A percentile compares a stretch with the other conserved stretches of the same genome.
Conservation (phyloP, 2,797 vertebrate species). For the Macropus fuliginosus region DNA sequence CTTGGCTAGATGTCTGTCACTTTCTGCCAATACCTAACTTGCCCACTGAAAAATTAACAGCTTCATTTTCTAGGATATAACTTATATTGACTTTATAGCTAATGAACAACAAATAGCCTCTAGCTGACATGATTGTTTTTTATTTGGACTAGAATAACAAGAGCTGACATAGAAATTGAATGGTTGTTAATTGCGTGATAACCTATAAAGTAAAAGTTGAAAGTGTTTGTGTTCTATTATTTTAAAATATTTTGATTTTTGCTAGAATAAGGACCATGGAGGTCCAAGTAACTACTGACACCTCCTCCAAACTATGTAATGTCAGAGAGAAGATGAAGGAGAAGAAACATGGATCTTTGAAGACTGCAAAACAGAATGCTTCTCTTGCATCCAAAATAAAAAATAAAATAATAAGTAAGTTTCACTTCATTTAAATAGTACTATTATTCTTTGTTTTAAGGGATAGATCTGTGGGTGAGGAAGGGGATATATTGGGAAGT, state of each 20-base stretch:
- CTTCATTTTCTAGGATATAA: not conserved
- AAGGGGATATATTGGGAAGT: not conserved
- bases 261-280: not conserved
- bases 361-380: not conserved
- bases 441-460: not conserved
- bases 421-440: not conserved
- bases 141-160: not conserved
- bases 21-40: not conserved
- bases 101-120: not conserved
- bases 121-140: not conserved
- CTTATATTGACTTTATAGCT: not conserved
- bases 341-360: not conserved
- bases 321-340: not conserved
- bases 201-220: not conserved
- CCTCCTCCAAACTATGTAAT: not conserved
- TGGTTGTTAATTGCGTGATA: not conserved
- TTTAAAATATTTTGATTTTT: constrained; percentile 18
- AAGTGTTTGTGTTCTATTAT: not conserved
- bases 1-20: not conserved
- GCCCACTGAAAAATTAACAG: not conserved
- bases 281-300: not conserved
- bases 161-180: not conserved
- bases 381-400: constrained; percentile 3
- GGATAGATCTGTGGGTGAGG: not conserved
- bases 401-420: not conserved